Evolutionary conservation across 2,888 invertebrate genomes (phyloP).

Genomic region (Lithophane socia): DNA sequence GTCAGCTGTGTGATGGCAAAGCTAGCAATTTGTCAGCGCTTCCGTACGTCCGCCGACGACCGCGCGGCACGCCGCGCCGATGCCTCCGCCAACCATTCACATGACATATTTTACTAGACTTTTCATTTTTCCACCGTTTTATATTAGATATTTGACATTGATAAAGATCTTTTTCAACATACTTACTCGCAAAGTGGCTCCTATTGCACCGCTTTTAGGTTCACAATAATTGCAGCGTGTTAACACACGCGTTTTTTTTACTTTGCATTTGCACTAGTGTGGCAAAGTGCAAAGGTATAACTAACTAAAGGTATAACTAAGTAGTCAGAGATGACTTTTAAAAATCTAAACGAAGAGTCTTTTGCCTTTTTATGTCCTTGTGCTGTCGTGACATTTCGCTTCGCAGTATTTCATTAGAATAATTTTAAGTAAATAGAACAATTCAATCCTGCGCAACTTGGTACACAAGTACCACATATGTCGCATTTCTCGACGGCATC

Average conservation of each 20-base stretch:
- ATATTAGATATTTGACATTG: slow-evolving; percentile 50
- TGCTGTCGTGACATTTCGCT: background rate
- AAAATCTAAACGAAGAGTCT: background rate
- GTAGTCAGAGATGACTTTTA: background rate
- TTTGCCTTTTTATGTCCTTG: background rate
- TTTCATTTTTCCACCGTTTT: slow-evolving; percentile 63
- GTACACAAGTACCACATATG: slow-evolving; percentile 24
- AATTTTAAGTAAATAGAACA: slow-evolving; percentile 22
- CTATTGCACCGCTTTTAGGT: background rate
- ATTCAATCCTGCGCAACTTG: slow-evolving; percentile 35
- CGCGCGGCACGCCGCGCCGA: slow-evolving; percentile 65
- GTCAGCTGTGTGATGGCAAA: slow-evolving; percentile 69
- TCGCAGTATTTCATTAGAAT: slow-evolving; percentile 26
- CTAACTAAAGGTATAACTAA: background rate
- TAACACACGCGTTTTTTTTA: background rate
- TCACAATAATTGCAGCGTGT: background rate
- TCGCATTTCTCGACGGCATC: slow-evolving; percentile 35
- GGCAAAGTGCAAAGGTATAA: background rate
- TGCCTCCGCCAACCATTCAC: slow-evolving; percentile 63
- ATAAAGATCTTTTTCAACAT: slow-evolving; percentile 46
- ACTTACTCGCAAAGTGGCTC: background rate
- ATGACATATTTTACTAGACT: slow-evolving; percentile 72
- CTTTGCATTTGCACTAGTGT: background rate
- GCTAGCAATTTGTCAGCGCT: slow-evolving; percentile 81
- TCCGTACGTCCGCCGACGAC: slow-evolving; percentile 70